Percentiles rank a stretch among this genome's conserved stretches.
Evolutionary conservation across 2,113 vertebrate genomes (phyloP).

Genomic region (Pica pica): DNA sequence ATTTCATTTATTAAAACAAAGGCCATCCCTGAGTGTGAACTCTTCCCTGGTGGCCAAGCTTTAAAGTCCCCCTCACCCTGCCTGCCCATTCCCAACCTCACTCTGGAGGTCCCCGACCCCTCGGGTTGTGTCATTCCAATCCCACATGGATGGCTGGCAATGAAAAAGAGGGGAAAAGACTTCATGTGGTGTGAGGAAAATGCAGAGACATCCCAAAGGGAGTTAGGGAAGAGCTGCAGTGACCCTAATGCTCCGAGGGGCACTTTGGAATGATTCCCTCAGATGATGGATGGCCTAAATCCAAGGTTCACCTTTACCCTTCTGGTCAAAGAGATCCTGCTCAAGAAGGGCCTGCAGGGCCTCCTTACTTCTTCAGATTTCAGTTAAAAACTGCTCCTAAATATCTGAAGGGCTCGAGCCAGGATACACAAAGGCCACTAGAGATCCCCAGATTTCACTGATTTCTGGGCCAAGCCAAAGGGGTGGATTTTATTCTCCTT

Average conservation of each 20-base stretch:
- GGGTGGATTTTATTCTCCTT: background rate
- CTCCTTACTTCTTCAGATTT: background rate
- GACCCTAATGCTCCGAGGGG: background rate
- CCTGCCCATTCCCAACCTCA: background rate
- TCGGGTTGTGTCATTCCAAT: background rate
- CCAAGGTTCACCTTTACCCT: background rate
- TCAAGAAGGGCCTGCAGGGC: background rate
- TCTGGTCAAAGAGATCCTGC: background rate
- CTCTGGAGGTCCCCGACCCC: background rate
- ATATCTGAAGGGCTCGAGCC: background rate
- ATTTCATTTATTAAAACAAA: accelerated
- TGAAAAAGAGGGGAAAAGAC: background rate
- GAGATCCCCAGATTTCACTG: background rate
- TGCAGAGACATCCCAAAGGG: background rate
- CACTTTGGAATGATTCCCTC: background rate
- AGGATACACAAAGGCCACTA: background rate
- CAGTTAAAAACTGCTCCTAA: background rate
- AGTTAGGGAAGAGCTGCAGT: background rate
- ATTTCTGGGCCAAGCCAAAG: background rate
- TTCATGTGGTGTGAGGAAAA: background rate
- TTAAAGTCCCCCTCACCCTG: accelerated
- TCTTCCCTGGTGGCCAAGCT: background rate
- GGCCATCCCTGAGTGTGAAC: background rate
- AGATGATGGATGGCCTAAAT: background rate
- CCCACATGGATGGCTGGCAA: background rate